Base-by-base conservation (phyloP, 1,140 invertebrate species). In the Chionoecetes opilio region DNA sequence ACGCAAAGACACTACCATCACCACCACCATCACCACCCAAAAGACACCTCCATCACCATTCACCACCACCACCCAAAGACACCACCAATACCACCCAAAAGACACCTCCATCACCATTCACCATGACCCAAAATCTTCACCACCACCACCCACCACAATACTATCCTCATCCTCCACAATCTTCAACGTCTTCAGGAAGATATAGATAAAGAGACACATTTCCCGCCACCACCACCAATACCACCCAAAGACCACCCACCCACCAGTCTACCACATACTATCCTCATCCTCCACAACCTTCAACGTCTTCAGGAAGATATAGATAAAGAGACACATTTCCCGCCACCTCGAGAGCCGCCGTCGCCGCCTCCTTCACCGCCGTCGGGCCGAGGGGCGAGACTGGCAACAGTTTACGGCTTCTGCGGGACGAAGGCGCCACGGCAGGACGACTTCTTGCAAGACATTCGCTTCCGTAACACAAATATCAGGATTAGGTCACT, bases 281-380 rank as follows among this genome's bases (percentile, higher is more conserved):
- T 21, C 63, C 26, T 6, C 63, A 34, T 21, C n/a, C n/a, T 29
- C 35, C 86, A 38, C 86, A 35, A 41, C 86, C 86, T n/a, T 21
- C 86, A 26, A 35, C 32, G 35, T 37, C 86, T 21, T 5, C 85
- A 34, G n/a, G n/a, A n/a, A n/a, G n/a, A n/a, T n/a, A n/a, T n/a
- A n/a, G n/a, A n/a, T n/a, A n/a, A n/a, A n/a, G n/a, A n/a, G n/a
- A n/a, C n/a, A n/a, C 41, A n/a, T 32, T 5, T n/a, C n/a, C n/a
- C 32, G 3, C 85, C 85, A 32, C 32, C 85, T 8, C 3, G 3
- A 34, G 32, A 29, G 35, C 85, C 35, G 17, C 37, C 86, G 38
- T 41, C 86, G 35, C 86, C 86, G 35, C 32, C 86, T 11, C 86
- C 86, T n/a, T 41, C 86, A 38, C 35, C 86, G n/a, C 86, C 35